A percentile compares a stretch with the other conserved stretches of the same genome.
phyloP scores from a whole-genome alignment of 92 coral and sea anemone genomes.

The Diadumene lineata region DNA sequence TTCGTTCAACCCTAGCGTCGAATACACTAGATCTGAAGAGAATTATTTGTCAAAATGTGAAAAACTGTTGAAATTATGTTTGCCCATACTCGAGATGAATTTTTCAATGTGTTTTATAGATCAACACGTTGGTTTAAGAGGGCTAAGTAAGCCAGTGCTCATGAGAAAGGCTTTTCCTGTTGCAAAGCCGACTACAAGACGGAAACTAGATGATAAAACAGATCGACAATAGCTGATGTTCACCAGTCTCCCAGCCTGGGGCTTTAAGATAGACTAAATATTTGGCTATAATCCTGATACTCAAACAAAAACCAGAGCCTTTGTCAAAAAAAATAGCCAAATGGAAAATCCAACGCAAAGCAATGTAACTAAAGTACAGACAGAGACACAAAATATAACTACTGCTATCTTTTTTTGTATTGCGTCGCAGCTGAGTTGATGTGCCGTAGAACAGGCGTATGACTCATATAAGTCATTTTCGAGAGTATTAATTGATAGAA shows the following conservation, averaged over 20 bases:
- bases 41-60: too few relatives aligned
- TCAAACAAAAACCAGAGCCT: not conserved
- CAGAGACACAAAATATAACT: not conserved
- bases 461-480: not conserved
- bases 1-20: too few relatives aligned
- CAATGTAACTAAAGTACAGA: not conserved
- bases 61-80: too few relatives aligned
- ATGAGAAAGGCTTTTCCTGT: slow-evolving; percentile 13
- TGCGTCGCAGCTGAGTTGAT: not conserved
- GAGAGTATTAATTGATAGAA: not conserved
- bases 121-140: too few relatives aligned
- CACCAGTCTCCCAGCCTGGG: not conserved
- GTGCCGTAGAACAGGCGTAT: not conserved
- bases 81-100: too few relatives aligned
- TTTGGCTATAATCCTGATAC: slow-evolving; percentile 1
- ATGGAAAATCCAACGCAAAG: too few relatives aligned
- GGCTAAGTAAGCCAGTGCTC: too few relatives aligned
- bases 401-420: not conserved
- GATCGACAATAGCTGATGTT: not conserved
- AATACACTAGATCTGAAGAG: too few relatives aligned
- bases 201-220: not conserved
- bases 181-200: not conserved
- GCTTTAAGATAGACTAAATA: slow-evolving; percentile 1
- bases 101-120: too few relatives aligned
- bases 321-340: too few relatives aligned